Conservation (phyloP, 2,797 vertebrate genomes). For the Emys orbicularis region DNA sequence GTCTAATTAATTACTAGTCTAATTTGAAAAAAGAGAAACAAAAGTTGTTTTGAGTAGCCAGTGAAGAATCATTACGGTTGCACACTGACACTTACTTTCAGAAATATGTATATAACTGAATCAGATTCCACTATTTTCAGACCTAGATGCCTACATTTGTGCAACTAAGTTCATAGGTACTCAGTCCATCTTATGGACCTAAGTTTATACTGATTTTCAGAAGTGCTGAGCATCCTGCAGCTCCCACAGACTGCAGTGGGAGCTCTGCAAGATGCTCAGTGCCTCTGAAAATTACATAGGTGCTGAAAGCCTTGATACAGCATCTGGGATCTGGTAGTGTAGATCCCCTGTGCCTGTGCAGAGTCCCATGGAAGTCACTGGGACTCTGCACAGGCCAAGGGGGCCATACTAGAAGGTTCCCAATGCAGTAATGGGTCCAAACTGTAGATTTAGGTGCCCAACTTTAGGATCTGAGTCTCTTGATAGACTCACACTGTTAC, state of each 20-base stretch:
- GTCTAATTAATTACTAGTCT: not conserved
- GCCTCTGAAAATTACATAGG: not conserved
- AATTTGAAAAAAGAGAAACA: not conserved
- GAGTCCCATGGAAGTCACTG: not conserved
- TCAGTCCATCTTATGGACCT: not conserved
- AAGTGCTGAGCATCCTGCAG: not conserved
- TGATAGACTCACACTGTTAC: not conserved
- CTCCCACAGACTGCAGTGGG: not conserved
- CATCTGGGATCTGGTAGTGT: not conserved
- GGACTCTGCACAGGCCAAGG: not conserved
- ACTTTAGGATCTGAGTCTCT: not conserved
- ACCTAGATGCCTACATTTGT: not conserved
- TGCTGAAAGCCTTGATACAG: not conserved
- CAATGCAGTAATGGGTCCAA: not conserved
- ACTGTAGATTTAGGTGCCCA: not conserved
- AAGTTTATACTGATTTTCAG: not conserved
- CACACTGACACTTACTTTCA: not conserved
- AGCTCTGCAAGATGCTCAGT: not conserved
- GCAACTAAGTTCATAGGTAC: not conserved
- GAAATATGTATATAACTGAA: not conserved
- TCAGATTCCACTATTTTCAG: not conserved
- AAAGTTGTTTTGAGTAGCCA: not conserved
- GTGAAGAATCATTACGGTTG: not conserved
- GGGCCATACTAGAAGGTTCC: not conserved
- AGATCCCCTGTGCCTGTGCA: not conserved